Evolutionary conservation across 2,113 vertebrate species (phyloP).

Genomic region (Morphnarchus princeps): DNA sequence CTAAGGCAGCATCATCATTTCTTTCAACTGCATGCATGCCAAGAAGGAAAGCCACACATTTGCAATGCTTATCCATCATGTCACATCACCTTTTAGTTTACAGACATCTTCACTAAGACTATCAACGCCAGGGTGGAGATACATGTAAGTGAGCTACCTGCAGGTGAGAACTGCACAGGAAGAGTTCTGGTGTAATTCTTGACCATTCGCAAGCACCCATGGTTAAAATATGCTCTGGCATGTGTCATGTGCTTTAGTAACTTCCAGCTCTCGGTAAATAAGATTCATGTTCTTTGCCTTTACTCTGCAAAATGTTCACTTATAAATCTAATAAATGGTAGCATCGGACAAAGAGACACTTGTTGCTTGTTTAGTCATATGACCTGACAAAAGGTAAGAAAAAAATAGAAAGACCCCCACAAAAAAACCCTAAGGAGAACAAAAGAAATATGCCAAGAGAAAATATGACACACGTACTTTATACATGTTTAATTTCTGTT

Average conservation of each 20-base stretch:
- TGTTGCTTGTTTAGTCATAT: constrained; percentile 49
- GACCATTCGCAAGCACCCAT: neutral
- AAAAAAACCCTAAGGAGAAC: constrained; percentile 44
- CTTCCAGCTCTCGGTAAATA: neutral
- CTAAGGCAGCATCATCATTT: neutral
- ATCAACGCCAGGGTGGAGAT: neutral
- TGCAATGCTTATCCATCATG: neutral
- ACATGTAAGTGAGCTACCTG: neutral
- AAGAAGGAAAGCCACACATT: neutral
- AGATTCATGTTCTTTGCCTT: neutral
- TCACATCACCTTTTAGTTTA: neutral
- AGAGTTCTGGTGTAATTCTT: neutral
- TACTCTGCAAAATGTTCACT: neutral
- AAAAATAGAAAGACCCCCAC: neutral
- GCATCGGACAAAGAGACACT: constrained; percentile 3
- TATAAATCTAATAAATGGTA: constrained; percentile 9
- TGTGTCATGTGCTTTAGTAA: neutral
- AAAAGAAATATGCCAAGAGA: constrained; percentile 69
- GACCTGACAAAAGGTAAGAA: constrained; percentile 32
- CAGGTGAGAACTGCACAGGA: neutral
- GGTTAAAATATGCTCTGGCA: neutral
- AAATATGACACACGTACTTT: constrained; percentile 68
- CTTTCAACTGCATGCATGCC: neutral
- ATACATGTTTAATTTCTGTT: constrained; percentile 84
- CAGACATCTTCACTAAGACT: neutral